A percentile compares a stretch with the other conserved stretches of the same genome.
Evolutionary conservation across 2,797 vertebrate genomes (phyloP).

Genomic region (Astyanax mexicanus): DNA sequence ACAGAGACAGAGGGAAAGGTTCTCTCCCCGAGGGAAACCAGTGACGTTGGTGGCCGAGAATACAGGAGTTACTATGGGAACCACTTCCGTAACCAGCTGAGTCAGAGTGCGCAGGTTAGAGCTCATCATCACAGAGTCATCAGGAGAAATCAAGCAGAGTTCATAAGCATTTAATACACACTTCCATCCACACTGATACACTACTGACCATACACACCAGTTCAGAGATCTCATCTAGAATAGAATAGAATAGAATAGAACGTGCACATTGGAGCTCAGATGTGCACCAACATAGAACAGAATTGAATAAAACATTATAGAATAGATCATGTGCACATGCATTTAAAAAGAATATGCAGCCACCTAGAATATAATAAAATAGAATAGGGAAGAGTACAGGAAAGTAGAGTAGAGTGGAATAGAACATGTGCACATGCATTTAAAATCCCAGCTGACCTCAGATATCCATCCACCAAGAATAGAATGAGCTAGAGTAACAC

Average conservation of each 20-base stretch:
- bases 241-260: constrained; percentile 1
- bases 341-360: not conserved
- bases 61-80: constrained; percentile 57
- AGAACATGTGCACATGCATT: too few species aligned
- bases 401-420: too few species aligned
- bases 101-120: constrained; percentile 35
- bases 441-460: too few species aligned
- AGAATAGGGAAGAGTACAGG: too few species aligned
- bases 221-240: not conserved
- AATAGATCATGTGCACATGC: not conserved
- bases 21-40: constrained; percentile 46
- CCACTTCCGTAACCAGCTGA: constrained; percentile 44
- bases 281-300: not conserved
- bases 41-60: constrained; percentile 42
- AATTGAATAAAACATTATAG: not conserved
- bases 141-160: constrained; percentile 8
- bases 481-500: not conserved
- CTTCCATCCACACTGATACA: not conserved
- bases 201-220: not conserved
- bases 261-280: too few species aligned
- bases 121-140: constrained; percentile 28
- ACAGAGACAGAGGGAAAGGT: constrained; percentile 21
- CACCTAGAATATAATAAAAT: not conserved
- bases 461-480: not conserved
- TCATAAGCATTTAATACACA: not conserved